A percentile compares a stretch with the other conserved stretches of the same genome.
Conservation (phyloP, 2,888 invertebrate genomes). For the Hypomecis punctinalis region DNA sequence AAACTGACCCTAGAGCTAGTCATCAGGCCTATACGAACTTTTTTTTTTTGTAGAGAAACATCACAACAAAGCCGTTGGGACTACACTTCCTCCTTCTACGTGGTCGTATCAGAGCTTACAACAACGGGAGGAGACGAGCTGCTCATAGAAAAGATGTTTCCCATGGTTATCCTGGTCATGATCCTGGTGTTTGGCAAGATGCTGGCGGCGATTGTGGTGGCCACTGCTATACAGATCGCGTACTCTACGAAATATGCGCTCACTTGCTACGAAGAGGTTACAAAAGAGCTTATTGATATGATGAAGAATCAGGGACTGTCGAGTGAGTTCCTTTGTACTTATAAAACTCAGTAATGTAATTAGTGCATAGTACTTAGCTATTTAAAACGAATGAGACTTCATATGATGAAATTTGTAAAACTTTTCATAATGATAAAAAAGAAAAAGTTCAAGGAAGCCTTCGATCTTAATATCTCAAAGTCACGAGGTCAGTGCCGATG, state of each 20-base stretch:
- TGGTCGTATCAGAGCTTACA: conserved; percentile 67
- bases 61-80: conserved; percentile 68
- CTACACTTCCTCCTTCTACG: conserved; percentile 71
- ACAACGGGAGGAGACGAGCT: conserved; percentile 74
- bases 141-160: conserved; percentile 53
- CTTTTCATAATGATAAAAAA: too few relatives aligned
- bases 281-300: conserved; percentile 68
- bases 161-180: conserved; percentile 63
- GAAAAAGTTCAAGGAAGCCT: too few relatives aligned
- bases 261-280: conserved; percentile 67
- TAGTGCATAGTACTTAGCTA: too few relatives aligned
- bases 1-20: too few relatives aligned
- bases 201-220: conserved; percentile 70
- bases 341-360: too few relatives aligned
- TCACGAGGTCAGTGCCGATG: too few relatives aligned
- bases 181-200: conserved; percentile 73
- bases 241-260: conserved; percentile 71
- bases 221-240: conserved; percentile 71
- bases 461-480: too few relatives aligned
- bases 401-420: too few relatives aligned
- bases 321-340: conserved; percentile 51
- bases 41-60: conserved; percentile 56
- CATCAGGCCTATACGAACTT: too few relatives aligned
- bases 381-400: too few relatives aligned
- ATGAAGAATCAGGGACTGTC: conserved; percentile 77